Conservation (phyloP, 2,888 invertebrate species). For the Drosophila demipolita region DNA sequence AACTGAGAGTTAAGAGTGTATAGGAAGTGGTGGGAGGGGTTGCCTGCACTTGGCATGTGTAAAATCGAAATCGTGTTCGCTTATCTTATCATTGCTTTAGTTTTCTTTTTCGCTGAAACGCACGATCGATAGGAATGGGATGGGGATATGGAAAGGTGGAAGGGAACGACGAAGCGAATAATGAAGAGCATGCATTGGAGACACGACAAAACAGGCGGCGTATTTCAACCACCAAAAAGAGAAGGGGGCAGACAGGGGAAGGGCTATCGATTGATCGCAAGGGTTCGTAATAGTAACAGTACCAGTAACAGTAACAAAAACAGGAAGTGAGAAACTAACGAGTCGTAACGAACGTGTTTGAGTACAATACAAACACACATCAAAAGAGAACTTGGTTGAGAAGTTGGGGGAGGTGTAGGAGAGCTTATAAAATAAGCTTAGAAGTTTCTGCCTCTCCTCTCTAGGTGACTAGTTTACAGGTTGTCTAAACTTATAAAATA, state of each 20-base stretch:
- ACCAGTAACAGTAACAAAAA: constrained; percentile 13
- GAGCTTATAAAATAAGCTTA: background rate
- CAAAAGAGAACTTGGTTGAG: background rate
- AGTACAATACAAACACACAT: constrained; percentile 2
- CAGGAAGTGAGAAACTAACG: constrained; percentile 48
- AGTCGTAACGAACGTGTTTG: constrained; percentile 38
- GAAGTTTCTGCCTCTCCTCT: background rate
- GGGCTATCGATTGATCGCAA: constrained; percentile 29
- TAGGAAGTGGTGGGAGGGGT: background rate
- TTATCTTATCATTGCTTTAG: constrained; percentile 58
- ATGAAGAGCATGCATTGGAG: constrained; percentile 10
- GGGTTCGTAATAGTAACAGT: constrained; percentile 23
- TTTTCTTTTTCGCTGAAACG: constrained; percentile 25
- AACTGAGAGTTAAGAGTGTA: constrained; percentile 11
- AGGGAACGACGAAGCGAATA: background rate
- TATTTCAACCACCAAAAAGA: constrained; percentile 44
- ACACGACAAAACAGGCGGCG: constrained; percentile 16
- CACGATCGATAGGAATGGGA: constrained; percentile 18
- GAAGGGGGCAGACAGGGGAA: background rate
- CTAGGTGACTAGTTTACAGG: background rate
- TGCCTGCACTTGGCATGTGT: background rate
- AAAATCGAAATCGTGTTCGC: constrained; percentile 36
- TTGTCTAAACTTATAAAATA: background rate
- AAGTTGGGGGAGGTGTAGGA: background rate
- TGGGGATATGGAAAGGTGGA: constrained; percentile 9